phyloP scores from a whole-genome alignment of 53 echinoderm and acorn worm species.

The Paelopatides confundens region DNA sequence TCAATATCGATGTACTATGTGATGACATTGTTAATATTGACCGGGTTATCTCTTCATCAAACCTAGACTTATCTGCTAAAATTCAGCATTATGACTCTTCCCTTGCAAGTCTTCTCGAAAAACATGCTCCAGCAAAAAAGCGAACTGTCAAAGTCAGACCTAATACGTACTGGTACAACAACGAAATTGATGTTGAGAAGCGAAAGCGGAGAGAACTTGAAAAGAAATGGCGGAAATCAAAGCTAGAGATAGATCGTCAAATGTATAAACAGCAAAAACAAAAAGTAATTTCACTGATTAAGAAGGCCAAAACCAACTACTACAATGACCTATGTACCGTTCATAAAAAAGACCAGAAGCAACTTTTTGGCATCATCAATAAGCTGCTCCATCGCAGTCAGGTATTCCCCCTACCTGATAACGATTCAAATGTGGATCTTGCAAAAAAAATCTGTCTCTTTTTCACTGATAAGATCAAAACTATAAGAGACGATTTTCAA shows the following conservation, averaged over 20 bases:
- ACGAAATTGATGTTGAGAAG: conserved; percentile 9
- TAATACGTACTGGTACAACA: conserved; percentile 48
- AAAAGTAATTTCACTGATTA: conserved; percentile 20
- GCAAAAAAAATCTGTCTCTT: conserved; percentile 45
- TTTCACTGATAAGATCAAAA: conserved; percentile 55
- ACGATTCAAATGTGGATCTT: not conserved
- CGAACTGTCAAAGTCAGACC: conserved; percentile 28
- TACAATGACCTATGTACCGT: conserved; percentile 20
- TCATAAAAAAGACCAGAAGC: conserved; percentile 46
- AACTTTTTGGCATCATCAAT: conserved; percentile 18
- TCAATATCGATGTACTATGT: no score
- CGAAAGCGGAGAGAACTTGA: conserved; percentile 11
- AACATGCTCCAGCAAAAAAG: conserved; percentile 45
- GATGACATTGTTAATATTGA: no score
- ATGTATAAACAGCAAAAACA: conserved; percentile 31
- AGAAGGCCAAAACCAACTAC: conserved; percentile 18
- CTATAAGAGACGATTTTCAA: conserved; percentile 31
- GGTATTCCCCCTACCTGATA: conserved; percentile 22
- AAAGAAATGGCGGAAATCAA: conserved; percentile 45
- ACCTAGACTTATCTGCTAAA: no score
- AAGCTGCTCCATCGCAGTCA: conserved; percentile 45
- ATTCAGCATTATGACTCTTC: not conserved
- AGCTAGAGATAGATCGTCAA: conserved; percentile 47
- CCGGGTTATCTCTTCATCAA: no score
- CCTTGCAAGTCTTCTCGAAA: not conserved